Evolutionary conservation across 2,113 vertebrate genomes (phyloP), one percentile per base, ranked within the genome.

Genomic region (Brachyistius frenatus): DNA sequence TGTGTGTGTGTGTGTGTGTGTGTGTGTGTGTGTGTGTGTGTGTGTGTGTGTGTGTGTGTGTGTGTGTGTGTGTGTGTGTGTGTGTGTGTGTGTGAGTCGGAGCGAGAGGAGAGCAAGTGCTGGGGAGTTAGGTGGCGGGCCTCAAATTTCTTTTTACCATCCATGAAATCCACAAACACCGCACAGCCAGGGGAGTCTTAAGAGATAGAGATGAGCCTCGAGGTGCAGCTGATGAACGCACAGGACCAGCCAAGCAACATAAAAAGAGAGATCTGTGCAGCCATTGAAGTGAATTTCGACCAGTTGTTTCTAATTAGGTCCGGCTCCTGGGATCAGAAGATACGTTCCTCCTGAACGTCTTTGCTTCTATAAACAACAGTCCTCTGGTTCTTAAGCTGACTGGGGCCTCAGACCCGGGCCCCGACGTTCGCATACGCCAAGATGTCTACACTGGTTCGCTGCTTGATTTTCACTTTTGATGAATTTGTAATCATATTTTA

Each of bases 281-380:
- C 85, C 88, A 90, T 90, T 91, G 91, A 91, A 93, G 89, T 92
- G 84, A 92, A 89, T 90, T 89, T 91, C 92, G 31, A 87, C 64
- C 94, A 94, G 91, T 94, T 95, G 94, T 91, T 94, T 95, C 90
- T 92, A 93, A 94, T 95, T 94, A 93, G 91, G 88, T 72, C 69
- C 53, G 66, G 91, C 94, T 95, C 89, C 91, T 88, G 90, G 92
- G 92, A 93, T 92, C 92, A 87, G 90, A 71, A 93, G 94, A 95
- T 94, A 93, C 57, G 85, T 83, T 93, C 89, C 92, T 93, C 89
- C 93, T 88, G 91, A 93, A 92, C 77, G 88, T 92, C 92, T 94
- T 83, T 66, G 86, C 92, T 93, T 94, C 91, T 94, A 92, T 94
- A 94, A 94, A 94, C 93, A 95, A 88, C 74, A 73, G 75, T 91